Base-by-base conservation (phyloP, 2,113 vertebrate species). In the Actenoides hombroni region DNA sequence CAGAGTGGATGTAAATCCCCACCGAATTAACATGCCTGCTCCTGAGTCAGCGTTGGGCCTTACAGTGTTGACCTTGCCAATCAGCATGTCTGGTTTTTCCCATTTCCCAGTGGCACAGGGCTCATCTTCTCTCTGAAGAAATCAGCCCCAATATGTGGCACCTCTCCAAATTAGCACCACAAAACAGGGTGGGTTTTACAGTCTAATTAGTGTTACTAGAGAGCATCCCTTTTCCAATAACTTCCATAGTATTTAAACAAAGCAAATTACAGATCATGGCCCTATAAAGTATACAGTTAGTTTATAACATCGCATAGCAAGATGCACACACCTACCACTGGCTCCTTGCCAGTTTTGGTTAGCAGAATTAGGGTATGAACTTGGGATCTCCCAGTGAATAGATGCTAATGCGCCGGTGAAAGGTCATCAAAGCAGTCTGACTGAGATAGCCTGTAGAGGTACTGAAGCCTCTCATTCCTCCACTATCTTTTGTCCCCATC, bases 401-500 rank as follows among this genome's bases (percentile, higher is more conserved):
- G 93, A 68, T 64, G 86, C 26, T 94, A 94, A 92, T 53, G 49
- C 25, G 10, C 26, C 0, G 35, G 89, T 83, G 90, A 96, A 96
- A 96, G 93, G 96, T 96, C 96, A 95, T 83, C 88, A 90, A 79
- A 91, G 93, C 94, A 87, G 85, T 6, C 37, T 15, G 44, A 42
- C 83, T 94, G 42, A 8, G 5, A 73, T 24, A 69, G 69, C 88
- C 87, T 70, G 77, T 29, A 49, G 88, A 93, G 83, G 71, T 76
- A 70, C 91, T 59, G 28, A 83, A 65, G 95, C 10, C 84, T 93
- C 91, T 67, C 83, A 63, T 86, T 90, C 95, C 92, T 48, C 74
- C 53, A 25, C 95, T 97, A 94, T 94, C 97, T 98, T 96, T 95
- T 96, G 97, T 98, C 98, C 98, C 98, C 96, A 97, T 98, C 97